phyloP scores from a whole-genome alignment of 1,140 invertebrate genomes.

The Nylanderia fulva region DNA sequence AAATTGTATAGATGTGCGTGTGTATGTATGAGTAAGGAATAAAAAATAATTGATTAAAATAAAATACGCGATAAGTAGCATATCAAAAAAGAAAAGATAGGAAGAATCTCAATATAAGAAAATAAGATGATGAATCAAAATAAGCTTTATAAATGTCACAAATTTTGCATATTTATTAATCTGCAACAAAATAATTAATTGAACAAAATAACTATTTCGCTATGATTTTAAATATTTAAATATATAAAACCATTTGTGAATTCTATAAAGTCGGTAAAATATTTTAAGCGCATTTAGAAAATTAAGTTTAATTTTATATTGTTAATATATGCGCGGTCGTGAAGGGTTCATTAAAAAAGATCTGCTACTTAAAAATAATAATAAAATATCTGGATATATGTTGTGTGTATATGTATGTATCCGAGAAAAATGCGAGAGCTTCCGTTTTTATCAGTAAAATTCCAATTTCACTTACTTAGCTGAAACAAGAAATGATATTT shows the following conservation, averaged over 20 bases:
- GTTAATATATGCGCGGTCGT: not conserved
- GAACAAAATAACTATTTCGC: too few relatives aligned
- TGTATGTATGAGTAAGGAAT: not conserved
- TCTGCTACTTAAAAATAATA: slow-evolving; percentile 3
- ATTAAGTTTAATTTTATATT: slow-evolving; percentile 45
- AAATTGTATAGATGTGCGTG: too few relatives aligned
- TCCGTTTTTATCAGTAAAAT: not conserved
- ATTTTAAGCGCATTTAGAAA: slow-evolving; percentile 12
- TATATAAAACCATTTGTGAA: too few relatives aligned
- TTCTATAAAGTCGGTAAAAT: too few relatives aligned
- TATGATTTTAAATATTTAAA: too few relatives aligned
- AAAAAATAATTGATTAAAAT: not conserved
- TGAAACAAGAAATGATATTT: too few relatives aligned
- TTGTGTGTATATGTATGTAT: too few relatives aligned
- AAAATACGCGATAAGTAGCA: not conserved
- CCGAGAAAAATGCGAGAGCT: not conserved
- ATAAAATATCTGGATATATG: slow-evolving; percentile 4
- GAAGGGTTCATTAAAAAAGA: not conserved
- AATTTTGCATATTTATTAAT: not conserved
- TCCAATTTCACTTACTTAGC: not conserved
- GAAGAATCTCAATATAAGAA: not conserved
- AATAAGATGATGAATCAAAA: not conserved
- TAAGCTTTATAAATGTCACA: too few relatives aligned
- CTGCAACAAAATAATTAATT: slow-evolving; percentile 23
- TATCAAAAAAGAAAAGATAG: not conserved